Evolutionary conservation across 2,113 vertebrate genomes (phyloP).

Genomic region (Plecturocebus donacophilus): DNA sequence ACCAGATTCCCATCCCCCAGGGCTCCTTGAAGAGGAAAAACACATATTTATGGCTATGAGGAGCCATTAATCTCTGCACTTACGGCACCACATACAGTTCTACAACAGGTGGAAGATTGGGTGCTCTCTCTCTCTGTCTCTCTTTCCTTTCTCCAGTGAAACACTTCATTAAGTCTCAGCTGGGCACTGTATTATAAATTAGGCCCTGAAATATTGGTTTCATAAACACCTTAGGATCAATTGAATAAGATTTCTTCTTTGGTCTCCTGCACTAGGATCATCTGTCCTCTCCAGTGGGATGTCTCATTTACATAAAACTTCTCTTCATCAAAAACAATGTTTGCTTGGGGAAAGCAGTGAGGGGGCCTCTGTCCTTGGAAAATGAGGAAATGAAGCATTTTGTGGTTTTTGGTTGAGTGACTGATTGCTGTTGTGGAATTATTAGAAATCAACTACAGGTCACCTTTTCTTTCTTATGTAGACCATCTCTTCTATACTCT

Average conservation of each 20-base stretch:
- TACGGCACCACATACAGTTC: not conserved
- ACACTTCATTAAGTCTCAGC: not conserved
- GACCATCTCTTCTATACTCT: not conserved
- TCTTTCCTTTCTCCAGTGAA: not conserved
- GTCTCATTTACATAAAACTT: not conserved
- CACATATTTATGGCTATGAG: constrained; percentile 48
- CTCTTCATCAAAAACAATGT: not conserved
- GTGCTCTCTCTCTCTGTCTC: not conserved
- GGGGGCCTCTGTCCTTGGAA: not conserved
- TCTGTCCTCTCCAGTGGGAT: not conserved
- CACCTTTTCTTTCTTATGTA: not conserved
- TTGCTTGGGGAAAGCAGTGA: not conserved
- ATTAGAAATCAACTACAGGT: not conserved
- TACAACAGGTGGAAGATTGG: not conserved
- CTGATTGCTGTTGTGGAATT: not conserved
- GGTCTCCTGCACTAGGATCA: not conserved
- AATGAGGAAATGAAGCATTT: not conserved
- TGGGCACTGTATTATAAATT: not conserved
- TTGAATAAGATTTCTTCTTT: not conserved
- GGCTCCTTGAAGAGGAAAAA: constrained; percentile 46
- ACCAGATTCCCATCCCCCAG: constrained; percentile 48
- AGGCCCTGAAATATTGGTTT: constrained; percentile 11
- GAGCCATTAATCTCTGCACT: constrained; percentile 40
- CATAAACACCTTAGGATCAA: constrained; percentile 18
- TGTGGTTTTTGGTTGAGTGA: not conserved